Conservation (phyloP, 2,113 vertebrate genomes). For the Microcebus jonahi region DNA sequence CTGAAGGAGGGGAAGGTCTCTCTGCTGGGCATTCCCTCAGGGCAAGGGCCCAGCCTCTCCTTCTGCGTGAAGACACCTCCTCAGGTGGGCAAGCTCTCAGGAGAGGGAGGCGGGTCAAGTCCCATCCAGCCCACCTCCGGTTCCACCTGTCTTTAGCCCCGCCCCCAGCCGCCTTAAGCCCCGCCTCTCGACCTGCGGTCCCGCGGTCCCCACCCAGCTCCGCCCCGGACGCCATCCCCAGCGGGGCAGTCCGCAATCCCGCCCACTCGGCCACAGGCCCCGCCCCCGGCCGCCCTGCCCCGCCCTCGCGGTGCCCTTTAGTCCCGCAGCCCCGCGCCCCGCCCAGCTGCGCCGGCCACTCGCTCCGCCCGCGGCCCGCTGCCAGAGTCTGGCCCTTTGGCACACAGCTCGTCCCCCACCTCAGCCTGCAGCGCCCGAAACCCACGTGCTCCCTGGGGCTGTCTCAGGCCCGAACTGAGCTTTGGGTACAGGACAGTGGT, state of each 20-base stretch:
- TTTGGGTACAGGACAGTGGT: background rate
- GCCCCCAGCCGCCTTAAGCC: background rate
- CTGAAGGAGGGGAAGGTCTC: background rate
- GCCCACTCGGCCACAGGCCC: background rate
- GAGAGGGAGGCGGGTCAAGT: fast-evolving
- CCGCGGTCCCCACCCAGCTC: background rate
- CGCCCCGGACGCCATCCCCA: fast-evolving
- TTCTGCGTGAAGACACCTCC: background rate
- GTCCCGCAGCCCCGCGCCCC: fast-evolving
- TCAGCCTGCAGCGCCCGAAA: background rate
- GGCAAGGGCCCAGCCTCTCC: background rate
- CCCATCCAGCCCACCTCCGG: no score
- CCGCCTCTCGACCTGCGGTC: fast-evolving
- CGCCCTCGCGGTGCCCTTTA: fast-evolving
- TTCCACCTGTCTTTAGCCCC: background rate
- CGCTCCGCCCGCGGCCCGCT: fast-evolving
- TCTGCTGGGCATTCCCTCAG: background rate
- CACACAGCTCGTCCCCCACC: background rate
- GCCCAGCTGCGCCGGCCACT: fast-evolving
- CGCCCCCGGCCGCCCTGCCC: background rate
- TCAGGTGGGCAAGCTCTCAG: no score
- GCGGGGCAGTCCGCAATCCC: fast-evolving
- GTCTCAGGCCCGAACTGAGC: background rate
- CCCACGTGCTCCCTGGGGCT: background rate
- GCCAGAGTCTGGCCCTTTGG: background rate